Evolutionary conservation across 1,140 invertebrate species (phyloP), one percentile per base, ranked within the genome.

Genomic region (Nomia melanderi): DNA sequence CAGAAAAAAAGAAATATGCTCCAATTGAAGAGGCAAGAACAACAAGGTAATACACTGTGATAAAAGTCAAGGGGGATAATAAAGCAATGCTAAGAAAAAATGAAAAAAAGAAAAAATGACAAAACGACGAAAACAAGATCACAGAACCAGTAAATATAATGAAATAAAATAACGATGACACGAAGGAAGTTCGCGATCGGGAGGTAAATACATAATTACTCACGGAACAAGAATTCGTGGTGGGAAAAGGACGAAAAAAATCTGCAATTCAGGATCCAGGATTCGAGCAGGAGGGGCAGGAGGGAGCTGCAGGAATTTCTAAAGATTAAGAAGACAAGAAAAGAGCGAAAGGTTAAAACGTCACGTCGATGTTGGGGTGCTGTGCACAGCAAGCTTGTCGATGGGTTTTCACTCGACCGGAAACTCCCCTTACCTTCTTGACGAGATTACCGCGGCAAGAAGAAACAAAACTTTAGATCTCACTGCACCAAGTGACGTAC

Each of bases 301-400:
- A 50, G 8, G 14, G 0, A n/a, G 8, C 14, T 57, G 57, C 12
- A 44, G 29, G 8, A 36, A 33, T 67, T 67, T 75, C 36, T 27
- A 29, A 60, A 67, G 20, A 69, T 69, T 23, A 50, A 47, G 23
- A 20, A 5, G 8, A 29, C 17, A 14, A 11, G 50, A 39, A 44
- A 44, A 59, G 78, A 82, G 67, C 71, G 57, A 88, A 88, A 89
- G 88, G 87, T 89, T 89, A 90, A 90, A 89, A 88, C 84, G 87
- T 88, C 87, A 90, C 75, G 71, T 60, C 31, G 54, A 33, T 29
- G 29, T 73, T 76, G 57, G 69, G 70, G 82, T 78, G 64, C 60
- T 39, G 41, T 20, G 47, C 60, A 29, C 50, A 9, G 39, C 27
- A 29, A 14, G 23, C 56, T 65, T 70, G 27, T 23, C 4, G 2